Evolutionary conservation across 2,888 invertebrate genomes (phyloP), one percentile per base, ranked within the genome.

Genomic region (Ornithoptera priamus): DNA sequence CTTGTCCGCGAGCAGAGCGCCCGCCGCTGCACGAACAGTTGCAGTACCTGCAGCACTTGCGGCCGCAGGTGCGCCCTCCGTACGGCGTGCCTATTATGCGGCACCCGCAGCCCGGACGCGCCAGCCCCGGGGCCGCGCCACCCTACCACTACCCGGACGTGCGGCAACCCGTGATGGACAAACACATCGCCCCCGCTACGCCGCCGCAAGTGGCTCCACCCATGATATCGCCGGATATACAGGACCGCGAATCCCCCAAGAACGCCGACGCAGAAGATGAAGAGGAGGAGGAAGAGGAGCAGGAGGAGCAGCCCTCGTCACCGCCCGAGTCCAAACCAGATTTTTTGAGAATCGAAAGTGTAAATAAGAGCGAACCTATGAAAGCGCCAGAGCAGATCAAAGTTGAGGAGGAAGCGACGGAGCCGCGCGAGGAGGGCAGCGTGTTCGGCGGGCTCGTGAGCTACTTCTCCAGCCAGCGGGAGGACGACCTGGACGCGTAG

Each of bases 381-480:
- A 67, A 67, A 62, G 50, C 63, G 63, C 65, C 67, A 70, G 56
- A 68, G 67, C 69, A 62, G 53, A 66, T 63, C 59, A 70, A 70
- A 60, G 24, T 62, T 66, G 67, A 65, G 61, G 58, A 65, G 62
- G 68, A 62, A 36, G 73, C 4, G 36, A 53, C 68, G 36, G 74
- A 65, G 68, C 88, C 68, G 87, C 89, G 77, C 89, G 94, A 94
- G 71, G 94, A 94, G 75, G 93, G 94, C 73, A 95, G 97, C 64
- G 97, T 97, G 83, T 97, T 97, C 86, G 97, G 97, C 57, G 97
- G 97, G 6, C 94, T 98, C 78, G 97, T 97, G 71, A 97, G 97
- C 85, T 98, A 98, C 90, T 97, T 97, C 89, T 97, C 97, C 77
- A 97, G 97, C 83, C 97, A 97, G 87, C 95, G 95, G 77, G 96